phyloP scores from a whole-genome alignment of 2,888 invertebrate genomes.

The Altica lythri region DNA sequence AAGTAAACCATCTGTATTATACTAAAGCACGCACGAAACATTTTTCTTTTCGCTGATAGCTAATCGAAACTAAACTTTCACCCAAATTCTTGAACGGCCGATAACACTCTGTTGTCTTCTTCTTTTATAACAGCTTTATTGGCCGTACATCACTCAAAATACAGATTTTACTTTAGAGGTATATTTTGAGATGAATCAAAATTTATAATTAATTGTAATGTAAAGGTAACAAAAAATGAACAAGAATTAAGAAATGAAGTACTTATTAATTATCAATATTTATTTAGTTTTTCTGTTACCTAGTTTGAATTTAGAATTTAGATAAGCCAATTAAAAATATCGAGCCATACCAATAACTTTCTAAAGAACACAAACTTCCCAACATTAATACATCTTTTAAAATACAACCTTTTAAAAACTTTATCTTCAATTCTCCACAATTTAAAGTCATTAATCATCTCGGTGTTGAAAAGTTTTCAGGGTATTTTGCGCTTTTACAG shows the following conservation, averaged over 20 bases:
- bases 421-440: conserved; percentile 17
- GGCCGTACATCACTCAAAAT: too few relatives aligned
- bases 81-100: conserved; percentile 20
- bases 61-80: conserved; percentile 30
- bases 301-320: background rate
- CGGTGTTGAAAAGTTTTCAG: conserved; percentile 24
- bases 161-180: too few relatives aligned
- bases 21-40: conserved; percentile 27
- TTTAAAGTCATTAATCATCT: conserved; percentile 28
- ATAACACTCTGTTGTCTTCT: conserved; percentile 2
- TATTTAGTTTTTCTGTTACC: too few relatives aligned
- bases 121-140: too few relatives aligned
- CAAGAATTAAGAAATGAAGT: too few relatives aligned
- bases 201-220: too few relatives aligned
- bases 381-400: conserved; percentile 16
- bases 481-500: conserved; percentile 27
- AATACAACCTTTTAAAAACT: conserved; percentile 21
- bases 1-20: conserved; percentile 22
- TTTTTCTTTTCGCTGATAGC: conserved; percentile 34
- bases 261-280: too few relatives aligned
- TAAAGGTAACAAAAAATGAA: too few relatives aligned
- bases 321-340: conserved; percentile 20
- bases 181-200: too few relatives aligned
- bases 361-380: conserved; percentile 7
- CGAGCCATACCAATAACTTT: conserved; percentile 7